phyloP scores from a whole-genome alignment of 2,113 vertebrate species.

The Nibea albiflora region DNA sequence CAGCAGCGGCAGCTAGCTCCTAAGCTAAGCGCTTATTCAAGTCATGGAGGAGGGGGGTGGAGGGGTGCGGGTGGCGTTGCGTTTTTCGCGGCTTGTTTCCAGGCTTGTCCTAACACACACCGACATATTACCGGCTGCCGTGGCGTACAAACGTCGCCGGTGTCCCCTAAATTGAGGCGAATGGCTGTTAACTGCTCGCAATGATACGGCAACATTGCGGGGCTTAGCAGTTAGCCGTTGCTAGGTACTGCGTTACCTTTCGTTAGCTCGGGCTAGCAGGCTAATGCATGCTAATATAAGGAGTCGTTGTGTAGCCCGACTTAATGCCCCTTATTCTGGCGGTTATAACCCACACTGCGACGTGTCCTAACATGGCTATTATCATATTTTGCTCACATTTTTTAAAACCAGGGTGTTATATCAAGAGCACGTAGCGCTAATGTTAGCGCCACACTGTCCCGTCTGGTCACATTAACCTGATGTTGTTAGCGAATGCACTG shows the following conservation, averaged over 20 bases:
- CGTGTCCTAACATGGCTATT: neutral
- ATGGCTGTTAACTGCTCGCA: neutral
- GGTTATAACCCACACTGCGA: too few species aligned
- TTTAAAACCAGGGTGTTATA: neutral
- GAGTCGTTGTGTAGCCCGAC: slow-evolving; percentile 25
- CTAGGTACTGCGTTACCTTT: slow-evolving; percentile 62
- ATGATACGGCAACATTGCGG: slow-evolving; percentile 57
- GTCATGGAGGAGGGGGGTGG: slow-evolving; percentile 20
- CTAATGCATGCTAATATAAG: slow-evolving; percentile 61
- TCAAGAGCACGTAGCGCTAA: neutral
- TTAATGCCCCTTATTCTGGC: neutral
- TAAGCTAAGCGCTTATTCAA: slow-evolving; percentile 54
- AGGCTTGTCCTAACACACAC: neutral
- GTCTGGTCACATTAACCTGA: slow-evolving; percentile 8
- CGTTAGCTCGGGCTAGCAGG: slow-evolving; percentile 52
- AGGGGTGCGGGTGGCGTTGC: slow-evolving; percentile 56
- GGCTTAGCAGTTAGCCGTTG: slow-evolving; percentile 69
- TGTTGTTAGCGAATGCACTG: slow-evolving; percentile 78
- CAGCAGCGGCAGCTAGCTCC: slow-evolving; percentile 35
- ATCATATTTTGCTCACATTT: too few species aligned
- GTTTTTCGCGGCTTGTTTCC: slow-evolving; percentile 60
- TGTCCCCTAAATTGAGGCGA: neutral
- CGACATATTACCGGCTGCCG: neutral
- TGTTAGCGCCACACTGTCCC: slow-evolving; percentile 23
- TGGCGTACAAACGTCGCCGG: rapidly evolving